These are phyloP conservation scores for Hepsetus odoe DNA, from an alignment of 2,113 vertebrate genomes.

Conservation along the genomic window DNA sequence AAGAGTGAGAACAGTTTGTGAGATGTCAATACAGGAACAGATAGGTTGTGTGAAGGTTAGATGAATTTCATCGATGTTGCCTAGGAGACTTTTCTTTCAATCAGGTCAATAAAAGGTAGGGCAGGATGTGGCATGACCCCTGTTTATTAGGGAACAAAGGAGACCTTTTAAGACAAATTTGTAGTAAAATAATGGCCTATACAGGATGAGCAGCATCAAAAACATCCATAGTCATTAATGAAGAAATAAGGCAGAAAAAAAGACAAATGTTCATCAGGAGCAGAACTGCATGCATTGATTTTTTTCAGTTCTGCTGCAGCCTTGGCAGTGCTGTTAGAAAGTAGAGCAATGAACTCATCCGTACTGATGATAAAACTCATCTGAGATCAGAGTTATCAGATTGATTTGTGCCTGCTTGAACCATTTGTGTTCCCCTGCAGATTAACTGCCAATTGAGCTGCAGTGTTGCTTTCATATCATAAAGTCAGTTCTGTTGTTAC, in stretches of 20 bases:
- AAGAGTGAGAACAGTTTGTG: conserved; percentile 18
- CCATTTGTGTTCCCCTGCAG: not conserved
- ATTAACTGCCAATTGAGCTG: not conserved
- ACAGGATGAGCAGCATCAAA: not conserved
- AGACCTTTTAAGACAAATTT: conserved; percentile 36
- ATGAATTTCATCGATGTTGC: conserved; percentile 52
- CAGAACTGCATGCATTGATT: conserved; percentile 33
- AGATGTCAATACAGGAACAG: conserved; percentile 42
- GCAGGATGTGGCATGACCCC: conserved; percentile 7
- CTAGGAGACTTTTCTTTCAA: conserved; percentile 49
- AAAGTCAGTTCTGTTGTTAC: not conserved
- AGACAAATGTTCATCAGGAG: not conserved
- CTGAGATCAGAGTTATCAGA: not conserved
- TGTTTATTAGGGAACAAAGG: conserved; percentile 3
- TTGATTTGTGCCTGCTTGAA: not conserved
- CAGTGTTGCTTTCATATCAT: not conserved
- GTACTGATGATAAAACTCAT: conserved; percentile 10
- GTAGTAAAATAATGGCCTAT: conserved; percentile 5
- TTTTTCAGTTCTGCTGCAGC: conserved; percentile 15
- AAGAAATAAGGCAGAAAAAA: not conserved
- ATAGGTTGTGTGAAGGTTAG: conserved; percentile 52
- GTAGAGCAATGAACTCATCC: conserved; percentile 26
- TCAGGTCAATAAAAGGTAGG: conserved; percentile 26
- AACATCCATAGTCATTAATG: conserved; percentile 18
- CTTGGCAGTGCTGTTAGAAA: not conserved